A percentile compares a stretch with the other conserved stretches of the same genome.
Conservation (phyloP, 2,888 invertebrate species). For the Agrochola circellaris region DNA sequence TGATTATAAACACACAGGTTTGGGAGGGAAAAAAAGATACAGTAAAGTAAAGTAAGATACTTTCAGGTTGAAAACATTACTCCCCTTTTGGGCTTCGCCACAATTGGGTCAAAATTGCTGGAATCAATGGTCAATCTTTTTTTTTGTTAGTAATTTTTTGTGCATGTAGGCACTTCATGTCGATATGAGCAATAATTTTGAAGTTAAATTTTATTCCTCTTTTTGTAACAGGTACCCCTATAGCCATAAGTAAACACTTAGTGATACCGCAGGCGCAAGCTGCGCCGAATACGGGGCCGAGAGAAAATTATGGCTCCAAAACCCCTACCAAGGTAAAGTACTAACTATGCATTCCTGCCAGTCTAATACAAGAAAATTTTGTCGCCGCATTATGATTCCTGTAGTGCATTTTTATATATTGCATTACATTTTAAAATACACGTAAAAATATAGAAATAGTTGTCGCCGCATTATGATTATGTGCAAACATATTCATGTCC, state of each 20-base stretch:
- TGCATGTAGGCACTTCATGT: not conserved
- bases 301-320: slow-evolving; percentile 86
- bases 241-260: slow-evolving; percentile 97
- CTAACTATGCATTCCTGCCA: not conserved
- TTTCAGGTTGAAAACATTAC: not conserved
- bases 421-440: too few species aligned
- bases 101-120: not conserved
- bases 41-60: not conserved
- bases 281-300: slow-evolving; percentile 80
- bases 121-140: not conserved
- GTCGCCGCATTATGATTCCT: too few species aligned
- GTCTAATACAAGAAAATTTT: not conserved
- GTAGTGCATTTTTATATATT: too few species aligned
- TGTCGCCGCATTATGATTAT: not conserved
- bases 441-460: too few species aligned
- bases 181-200: not conserved
- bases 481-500: not conserved
- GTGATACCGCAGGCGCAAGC: slow-evolving; percentile 93
- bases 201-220: not conserved
- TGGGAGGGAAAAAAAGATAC: not conserved
- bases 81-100: not conserved
- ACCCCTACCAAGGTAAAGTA: slow-evolving; percentile 83
- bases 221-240: slow-evolving; percentile 93
- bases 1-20: not conserved
- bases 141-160: not conserved